A percentile compares a stretch with the other conserved stretches of the same genome.
These are phyloP conservation scores for Phrynocephalus versicolor DNA, from an alignment of 2,113 vertebrate genomes.

Conservation along the genomic window DNA sequence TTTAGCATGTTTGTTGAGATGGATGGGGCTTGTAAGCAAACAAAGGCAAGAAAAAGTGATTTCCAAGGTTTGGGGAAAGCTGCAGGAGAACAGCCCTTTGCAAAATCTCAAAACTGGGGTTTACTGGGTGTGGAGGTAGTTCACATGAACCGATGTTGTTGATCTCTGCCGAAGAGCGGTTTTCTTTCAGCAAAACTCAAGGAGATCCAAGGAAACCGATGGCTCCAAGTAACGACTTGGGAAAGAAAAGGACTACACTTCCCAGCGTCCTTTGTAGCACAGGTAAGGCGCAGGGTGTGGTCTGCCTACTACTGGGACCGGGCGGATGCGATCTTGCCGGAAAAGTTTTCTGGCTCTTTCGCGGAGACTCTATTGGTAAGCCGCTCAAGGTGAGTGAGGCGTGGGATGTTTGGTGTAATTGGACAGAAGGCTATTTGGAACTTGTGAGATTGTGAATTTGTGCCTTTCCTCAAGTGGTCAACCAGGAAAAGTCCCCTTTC, in stretches of 20 bases:
- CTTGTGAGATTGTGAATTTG: neutral
- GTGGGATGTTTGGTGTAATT: neutral
- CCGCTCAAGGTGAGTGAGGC: neutral
- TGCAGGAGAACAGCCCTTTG: too few relatives aligned
- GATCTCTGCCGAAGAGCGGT: neutral
- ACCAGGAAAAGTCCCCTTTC: neutral
- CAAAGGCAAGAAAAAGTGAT: too few relatives aligned
- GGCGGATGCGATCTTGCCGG: too few relatives aligned
- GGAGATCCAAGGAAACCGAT: neutral
- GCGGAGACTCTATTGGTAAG: neutral
- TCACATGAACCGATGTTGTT: neutral
- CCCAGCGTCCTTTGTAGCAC: constrained; percentile 21
- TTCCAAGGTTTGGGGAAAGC: too few relatives aligned
- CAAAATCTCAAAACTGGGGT: too few relatives aligned
- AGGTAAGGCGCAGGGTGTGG: constrained; percentile 1
- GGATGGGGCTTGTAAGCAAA: too few relatives aligned
- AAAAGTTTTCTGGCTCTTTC: neutral
- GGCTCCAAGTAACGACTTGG: neutral
- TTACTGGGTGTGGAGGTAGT: neutral
- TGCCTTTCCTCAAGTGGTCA: neutral
- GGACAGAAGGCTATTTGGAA: neutral
- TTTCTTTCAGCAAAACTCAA: neutral
- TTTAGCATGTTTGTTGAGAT: too few relatives aligned
- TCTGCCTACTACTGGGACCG: neutral
- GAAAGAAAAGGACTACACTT: constrained; percentile 24